Evolutionary conservation across 2,113 vertebrate species (phyloP).

Genomic region (Carollia perspicillata): DNA sequence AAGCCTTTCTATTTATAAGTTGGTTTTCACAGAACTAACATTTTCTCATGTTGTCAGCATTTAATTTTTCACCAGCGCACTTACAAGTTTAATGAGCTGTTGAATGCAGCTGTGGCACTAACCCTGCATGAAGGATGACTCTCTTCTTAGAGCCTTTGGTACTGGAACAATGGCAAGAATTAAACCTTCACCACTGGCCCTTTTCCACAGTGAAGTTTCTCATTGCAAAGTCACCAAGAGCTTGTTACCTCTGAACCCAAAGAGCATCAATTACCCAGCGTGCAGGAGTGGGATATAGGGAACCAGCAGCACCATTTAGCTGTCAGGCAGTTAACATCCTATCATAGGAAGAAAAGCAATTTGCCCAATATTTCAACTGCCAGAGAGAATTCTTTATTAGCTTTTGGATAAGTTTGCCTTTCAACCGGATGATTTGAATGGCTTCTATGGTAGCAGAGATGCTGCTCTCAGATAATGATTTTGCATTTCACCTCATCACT

Average conservation of each 20-base stretch:
- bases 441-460: constrained; percentile 35
- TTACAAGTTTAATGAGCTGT: not conserved
- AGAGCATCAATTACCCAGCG: not conserved
- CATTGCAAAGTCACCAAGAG: not conserved
- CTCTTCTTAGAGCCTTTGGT: not conserved
- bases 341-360: constrained; percentile 23
- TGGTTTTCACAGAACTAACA: not conserved
- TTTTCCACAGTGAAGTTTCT: not conserved
- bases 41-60: constrained; percentile 25
- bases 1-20: not conserved
- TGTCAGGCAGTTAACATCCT: constrained; percentile 29
- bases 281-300: not conserved
- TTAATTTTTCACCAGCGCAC: not conserved
- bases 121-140: not conserved
- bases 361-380: constrained; percentile 41
- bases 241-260: not conserved
- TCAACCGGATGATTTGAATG: constrained; percentile 67
- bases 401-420: constrained; percentile 43
- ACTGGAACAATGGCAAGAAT: not conserved
- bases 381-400: constrained; percentile 55
- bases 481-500: constrained; percentile 57
- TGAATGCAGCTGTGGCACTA: not conserved
- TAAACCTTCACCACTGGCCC: not conserved
- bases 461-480: not conserved
- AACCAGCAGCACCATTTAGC: constrained; percentile 31